A percentile compares a stretch with the other conserved stretches of the same genome.
Conservation (phyloP, 2,797 vertebrate species). For the Paedocypris micromegethes region DNA sequence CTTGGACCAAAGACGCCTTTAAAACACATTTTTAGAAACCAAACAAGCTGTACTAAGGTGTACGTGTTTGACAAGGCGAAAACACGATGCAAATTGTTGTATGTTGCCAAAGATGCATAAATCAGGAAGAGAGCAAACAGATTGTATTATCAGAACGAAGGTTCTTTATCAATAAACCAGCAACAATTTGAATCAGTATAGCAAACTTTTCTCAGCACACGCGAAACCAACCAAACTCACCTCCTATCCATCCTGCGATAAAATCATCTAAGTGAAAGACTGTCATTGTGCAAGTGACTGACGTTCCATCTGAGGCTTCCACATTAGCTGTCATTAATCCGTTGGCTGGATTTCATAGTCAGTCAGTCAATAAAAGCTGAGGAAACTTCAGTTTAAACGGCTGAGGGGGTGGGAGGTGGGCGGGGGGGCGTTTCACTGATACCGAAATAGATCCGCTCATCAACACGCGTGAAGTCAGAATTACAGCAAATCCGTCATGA, state of each 20-base stretch:
- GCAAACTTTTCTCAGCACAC: background rate
- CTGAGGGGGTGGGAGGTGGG: background rate
- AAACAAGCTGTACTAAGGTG: too few species aligned
- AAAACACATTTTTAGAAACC: too few species aligned
- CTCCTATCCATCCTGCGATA: constrained; percentile 84
- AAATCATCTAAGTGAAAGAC: constrained; percentile 81
- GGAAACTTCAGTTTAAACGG: constrained; percentile 14
- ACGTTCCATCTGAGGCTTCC: background rate
- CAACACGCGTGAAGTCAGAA: constrained; percentile 7
- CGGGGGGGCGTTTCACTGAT: constrained; percentile 10
- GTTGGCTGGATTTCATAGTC: background rate
- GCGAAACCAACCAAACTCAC: constrained; percentile 64
- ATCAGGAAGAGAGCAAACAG: background rate
- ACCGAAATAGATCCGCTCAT: constrained; percentile 5
- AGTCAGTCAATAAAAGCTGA: constrained; percentile 8
- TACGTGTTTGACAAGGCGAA: too few species aligned
- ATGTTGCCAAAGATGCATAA: background rate
- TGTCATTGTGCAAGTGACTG: constrained; percentile 54
- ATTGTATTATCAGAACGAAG: too few species aligned
- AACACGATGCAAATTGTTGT: too few species aligned
- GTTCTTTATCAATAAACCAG: too few species aligned
- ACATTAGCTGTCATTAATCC: constrained; percentile 1
- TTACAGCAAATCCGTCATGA: too few species aligned
- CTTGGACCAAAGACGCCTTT: too few species aligned
- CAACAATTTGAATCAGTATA: too few species aligned